Percentiles rank a stretch among this genome's conserved stretches.
Conservation (phyloP, 64 coral and sea anemone species). For the Actinia equina region DNA sequence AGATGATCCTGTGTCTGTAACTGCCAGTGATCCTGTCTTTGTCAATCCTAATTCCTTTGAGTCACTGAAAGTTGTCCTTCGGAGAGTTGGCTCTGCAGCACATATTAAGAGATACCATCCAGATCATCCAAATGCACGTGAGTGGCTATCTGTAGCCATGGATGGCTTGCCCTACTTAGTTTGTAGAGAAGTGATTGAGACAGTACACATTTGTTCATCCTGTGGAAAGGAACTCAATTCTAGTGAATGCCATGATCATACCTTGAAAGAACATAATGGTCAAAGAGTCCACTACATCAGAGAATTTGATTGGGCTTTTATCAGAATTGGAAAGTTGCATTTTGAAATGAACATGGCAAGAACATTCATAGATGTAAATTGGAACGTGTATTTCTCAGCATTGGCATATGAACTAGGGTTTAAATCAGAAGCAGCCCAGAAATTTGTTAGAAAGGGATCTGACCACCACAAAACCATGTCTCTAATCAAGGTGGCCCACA, state of each 20-base stretch:
- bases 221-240: no score
- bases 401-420: constrained; percentile 57
- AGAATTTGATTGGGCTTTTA: no score
- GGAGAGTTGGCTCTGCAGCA: constrained; percentile 20
- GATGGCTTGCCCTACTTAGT: constrained; percentile 46
- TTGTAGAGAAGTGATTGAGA: constrained; percentile 14
- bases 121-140: constrained; percentile 28
- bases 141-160: constrained; percentile 52
- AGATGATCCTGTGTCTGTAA: constrained; percentile 13
- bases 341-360: no score
- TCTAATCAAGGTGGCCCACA: no score
- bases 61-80: constrained; percentile 21
- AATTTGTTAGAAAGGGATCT: constrained; percentile 33
- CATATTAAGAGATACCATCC: constrained; percentile 33
- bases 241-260: no score
- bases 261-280: no score
- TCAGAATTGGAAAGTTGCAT: no score
- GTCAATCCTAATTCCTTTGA: constrained; percentile 42
- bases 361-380: constrained; percentile 17
- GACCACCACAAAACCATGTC: constrained; percentile 39
- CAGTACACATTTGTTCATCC: constrained; percentile 28
- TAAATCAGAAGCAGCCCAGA: constrained; percentile 42
- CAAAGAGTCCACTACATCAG: no score
- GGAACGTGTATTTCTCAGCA: constrained; percentile 41
- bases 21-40: constrained; percentile 43